Evolutionary conservation across 2,888 invertebrate genomes (phyloP).

Genomic region (Melanophora roralis): DNA sequence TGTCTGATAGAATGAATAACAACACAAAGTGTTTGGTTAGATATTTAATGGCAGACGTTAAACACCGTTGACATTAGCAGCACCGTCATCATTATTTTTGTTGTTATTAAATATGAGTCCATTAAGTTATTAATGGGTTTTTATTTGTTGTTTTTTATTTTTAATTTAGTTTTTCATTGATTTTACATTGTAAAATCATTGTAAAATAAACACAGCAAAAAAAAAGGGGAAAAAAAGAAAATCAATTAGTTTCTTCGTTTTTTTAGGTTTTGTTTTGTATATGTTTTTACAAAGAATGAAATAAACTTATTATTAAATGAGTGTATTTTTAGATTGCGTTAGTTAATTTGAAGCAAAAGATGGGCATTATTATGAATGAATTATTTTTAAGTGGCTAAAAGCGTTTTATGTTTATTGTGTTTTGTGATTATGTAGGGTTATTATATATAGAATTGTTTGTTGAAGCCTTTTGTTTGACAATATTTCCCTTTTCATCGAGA

Average conservation of each 20-base stretch:
- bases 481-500: background rate
- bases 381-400: slow-evolving; percentile 42
- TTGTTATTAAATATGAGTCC: slow-evolving; percentile 18
- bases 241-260: slow-evolving; percentile 47
- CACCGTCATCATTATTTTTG: slow-evolving; percentile 2
- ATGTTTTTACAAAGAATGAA: background rate
- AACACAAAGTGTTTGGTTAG: background rate
- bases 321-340: slow-evolving; percentile 46
- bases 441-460: slow-evolving; percentile 11
- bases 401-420: slow-evolving; percentile 21
- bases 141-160: slow-evolving; percentile 39
- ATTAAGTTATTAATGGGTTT: slow-evolving; percentile 19
- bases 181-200: slow-evolving; percentile 42
- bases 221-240: slow-evolving; percentile 27
- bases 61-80: background rate
- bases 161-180: slow-evolving; percentile 27
- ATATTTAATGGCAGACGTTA: background rate
- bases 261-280: slow-evolving; percentile 3
- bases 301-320: slow-evolving; percentile 56
- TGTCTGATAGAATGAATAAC: slow-evolving; percentile 84
- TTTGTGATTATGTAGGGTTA: background rate
- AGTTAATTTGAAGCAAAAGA: slow-evolving; percentile 28
- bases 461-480: background rate
- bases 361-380: slow-evolving; percentile 43
- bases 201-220: background rate